Evolutionary conservation across 1,140 invertebrate genomes (phyloP).

Genomic region (Tetranychus urticae): DNA sequence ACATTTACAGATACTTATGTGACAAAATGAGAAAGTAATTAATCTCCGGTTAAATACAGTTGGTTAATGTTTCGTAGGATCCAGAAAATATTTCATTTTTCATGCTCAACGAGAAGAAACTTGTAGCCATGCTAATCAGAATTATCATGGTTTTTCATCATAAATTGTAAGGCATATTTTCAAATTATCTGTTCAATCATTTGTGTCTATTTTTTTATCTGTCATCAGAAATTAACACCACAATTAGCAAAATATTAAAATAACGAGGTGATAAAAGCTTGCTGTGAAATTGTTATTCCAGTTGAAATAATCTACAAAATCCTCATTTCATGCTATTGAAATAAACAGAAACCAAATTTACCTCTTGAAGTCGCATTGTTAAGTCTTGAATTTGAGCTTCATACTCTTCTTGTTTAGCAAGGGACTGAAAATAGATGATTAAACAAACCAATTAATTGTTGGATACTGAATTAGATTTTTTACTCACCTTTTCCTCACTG

Average conservation of each 20-base stretch:
- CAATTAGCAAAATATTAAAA: no score
- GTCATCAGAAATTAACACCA: not conserved
- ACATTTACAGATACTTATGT: no score
- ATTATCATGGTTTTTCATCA: no score
- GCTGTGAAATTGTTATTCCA: not conserved
- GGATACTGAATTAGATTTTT: not conserved
- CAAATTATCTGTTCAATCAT: no score
- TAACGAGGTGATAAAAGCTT: not conserved
- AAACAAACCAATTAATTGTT: not conserved
- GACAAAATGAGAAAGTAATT: no score
- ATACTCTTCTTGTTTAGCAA: slow-evolving; percentile 86
- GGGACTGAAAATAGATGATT: slow-evolving; percentile 7
- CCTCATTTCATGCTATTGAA: no score
- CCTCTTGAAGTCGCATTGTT: slow-evolving; percentile 60
- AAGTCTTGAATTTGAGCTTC: slow-evolving; percentile 98
- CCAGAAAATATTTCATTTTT: not conserved
- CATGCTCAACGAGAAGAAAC: no score
- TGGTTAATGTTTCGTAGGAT: no score
- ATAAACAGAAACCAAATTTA: slow-evolving; percentile 11
- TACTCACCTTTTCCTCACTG: slow-evolving; percentile 88
- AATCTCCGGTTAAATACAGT: no score
- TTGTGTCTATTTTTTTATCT: not conserved
- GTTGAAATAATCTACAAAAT: no score
- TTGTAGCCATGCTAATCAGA: no score
- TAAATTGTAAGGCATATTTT: not conserved